Conservation (phyloP, 2,113 vertebrate species). For the Scopus umbretta region DNA sequence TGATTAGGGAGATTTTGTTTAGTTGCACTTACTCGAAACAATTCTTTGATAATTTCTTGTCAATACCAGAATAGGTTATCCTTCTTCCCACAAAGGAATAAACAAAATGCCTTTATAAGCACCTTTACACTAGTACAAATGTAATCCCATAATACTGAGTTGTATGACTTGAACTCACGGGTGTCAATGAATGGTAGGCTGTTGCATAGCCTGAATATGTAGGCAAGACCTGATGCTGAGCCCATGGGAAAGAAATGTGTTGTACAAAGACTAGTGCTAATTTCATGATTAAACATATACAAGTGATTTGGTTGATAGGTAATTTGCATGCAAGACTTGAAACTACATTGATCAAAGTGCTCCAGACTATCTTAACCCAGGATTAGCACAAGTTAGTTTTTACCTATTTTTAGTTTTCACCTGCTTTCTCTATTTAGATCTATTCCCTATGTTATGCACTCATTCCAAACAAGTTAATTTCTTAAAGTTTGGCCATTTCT, state of each 20-base stretch:
- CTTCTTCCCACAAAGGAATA: background rate
- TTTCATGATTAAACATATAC: background rate
- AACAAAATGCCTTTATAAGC: background rate
- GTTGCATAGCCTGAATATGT: background rate
- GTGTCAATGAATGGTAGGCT: background rate
- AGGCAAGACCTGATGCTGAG: background rate
- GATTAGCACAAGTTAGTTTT: background rate
- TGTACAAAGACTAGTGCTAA: background rate
- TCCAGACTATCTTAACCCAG: background rate
- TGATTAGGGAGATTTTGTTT: background rate
- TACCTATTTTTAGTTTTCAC: background rate
- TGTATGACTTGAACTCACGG: background rate
- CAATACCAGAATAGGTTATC: background rate
- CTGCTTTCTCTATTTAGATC: background rate
- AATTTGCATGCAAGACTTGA: background rate
- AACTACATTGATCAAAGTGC: background rate
- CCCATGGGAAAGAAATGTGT: background rate
- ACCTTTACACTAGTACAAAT: background rate
- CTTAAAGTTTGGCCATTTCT: background rate
- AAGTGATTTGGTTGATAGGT: background rate
- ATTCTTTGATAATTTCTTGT: background rate
- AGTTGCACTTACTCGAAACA: background rate
- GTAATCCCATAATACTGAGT: background rate
- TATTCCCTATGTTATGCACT: background rate
- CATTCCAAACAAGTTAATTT: background rate